Percentiles rank a stretch among this genome's conserved stretches.
phyloP scores from a whole-genome alignment of 92 coral and sea anemone species.

The Palythoa grandis region DNA sequence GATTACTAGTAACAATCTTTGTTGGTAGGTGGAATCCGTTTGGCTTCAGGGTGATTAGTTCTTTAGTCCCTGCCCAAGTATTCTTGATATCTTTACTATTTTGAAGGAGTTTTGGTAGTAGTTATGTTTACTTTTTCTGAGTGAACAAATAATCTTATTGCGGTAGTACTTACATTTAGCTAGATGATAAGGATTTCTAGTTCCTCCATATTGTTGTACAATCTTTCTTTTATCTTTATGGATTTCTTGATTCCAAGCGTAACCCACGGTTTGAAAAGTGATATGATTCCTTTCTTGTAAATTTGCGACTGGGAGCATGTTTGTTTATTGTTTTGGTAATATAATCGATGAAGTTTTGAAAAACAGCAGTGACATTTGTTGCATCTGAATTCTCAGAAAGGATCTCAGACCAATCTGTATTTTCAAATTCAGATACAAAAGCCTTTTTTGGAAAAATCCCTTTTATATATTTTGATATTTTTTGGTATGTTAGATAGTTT shows the following conservation, averaged over 20 bases:
- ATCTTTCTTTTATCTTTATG: constrained; percentile 48
- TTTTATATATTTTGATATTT: constrained; percentile 40
- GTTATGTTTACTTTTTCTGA: constrained; percentile 37
- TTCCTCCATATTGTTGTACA: constrained; percentile 40
- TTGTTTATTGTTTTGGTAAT: constrained; percentile 41
- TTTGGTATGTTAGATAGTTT: constrained; percentile 49
- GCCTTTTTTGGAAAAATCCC: constrained; percentile 55
- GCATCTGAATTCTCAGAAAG: constrained; percentile 27
- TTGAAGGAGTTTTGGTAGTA: constrained; percentile 52
- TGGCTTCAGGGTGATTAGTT: constrained; percentile 42
- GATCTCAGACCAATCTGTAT: constrained; percentile 38
- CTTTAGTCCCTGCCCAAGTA: constrained; percentile 54
- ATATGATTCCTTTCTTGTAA: constrained; percentile 33
- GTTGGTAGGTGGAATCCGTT: constrained; percentile 45
- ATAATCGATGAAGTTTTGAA: constrained; percentile 52
- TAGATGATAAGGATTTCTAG: constrained; percentile 52
- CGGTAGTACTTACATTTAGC: constrained; percentile 44
- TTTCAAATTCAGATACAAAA: constrained; percentile 44
- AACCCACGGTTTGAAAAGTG: constrained; percentile 41
- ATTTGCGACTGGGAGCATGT: constrained; percentile 43
- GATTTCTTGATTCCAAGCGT: constrained; percentile 48
- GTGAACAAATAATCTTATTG: constrained; percentile 41
- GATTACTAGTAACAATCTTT: constrained; percentile 21
- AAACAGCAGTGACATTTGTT: constrained; percentile 47
- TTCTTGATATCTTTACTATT: constrained; percentile 42